Evolutionary conservation across 2,888 invertebrate genomes (phyloP), one percentile per base, ranked within the genome.

Genomic region (Plagodis dolabraria): DNA sequence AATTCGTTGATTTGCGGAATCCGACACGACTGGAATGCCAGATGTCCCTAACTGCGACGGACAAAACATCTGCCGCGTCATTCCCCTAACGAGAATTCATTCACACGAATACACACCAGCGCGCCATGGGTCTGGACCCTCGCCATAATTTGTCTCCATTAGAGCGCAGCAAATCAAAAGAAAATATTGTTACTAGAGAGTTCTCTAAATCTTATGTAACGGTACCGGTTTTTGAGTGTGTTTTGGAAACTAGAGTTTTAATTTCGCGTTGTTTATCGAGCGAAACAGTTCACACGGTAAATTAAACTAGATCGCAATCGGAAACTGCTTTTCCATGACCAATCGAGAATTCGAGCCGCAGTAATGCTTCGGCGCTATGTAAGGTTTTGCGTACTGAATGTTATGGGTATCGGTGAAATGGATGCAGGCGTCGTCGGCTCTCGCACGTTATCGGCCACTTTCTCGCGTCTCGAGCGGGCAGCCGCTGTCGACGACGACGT

Each of bases 401-500:
- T 74, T 73, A 73, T 72, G 70, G 72, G 68, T 74, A 73, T 82
- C 69, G 68, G 68, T 68, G 72, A 71, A 79, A 79, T 80, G 74
- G 76, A 80, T 80, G 76, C 72, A 72, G 70, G 75, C 74, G 57
- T 75, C 70, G 78, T 75, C 70, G 78, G 60, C 73, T 77, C 75
- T 80, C 76, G 82, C 76, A 80, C 80, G 80, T 83, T 85, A 84
- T 85, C 83, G 86, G 80, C 81, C 81, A 89, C 92, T 92, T 92
- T 92, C 92, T 85, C 90, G 88, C 72, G 12, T 79, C 72, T 60
- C 74, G 71, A 77, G 77, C 84, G 82, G 40, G 8, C 40, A 10
- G 9, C 10, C 10, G 10, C 5, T 10, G 10, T 40, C 81, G 70
- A 80, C 78, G 76, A 72, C 76, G 76, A 72, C 79, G 79, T 72